phyloP scores from a whole-genome alignment of 2,113 vertebrate species.

The Telmatochromis sp. region DNA sequence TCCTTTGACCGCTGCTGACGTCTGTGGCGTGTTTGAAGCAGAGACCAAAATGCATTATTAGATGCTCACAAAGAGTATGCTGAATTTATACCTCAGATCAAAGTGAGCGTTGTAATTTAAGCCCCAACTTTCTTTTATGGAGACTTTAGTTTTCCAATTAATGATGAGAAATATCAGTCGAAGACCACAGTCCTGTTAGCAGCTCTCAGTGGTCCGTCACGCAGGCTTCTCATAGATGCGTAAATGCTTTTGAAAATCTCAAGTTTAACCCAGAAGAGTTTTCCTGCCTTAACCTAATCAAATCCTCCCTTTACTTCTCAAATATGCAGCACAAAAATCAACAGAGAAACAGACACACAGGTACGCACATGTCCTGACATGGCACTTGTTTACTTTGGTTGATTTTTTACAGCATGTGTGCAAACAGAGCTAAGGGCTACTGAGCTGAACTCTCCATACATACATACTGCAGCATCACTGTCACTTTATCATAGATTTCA shows the following conservation, averaged over 20 bases:
- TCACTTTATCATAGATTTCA: constrained; percentile 56
- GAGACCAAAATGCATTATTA: background rate
- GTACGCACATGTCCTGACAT: background rate
- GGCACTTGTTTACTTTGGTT: background rate
- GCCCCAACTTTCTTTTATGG: background rate
- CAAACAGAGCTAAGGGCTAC: background rate
- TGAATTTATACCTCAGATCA: background rate
- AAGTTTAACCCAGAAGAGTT: background rate
- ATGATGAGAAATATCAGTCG: background rate
- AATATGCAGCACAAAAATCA: background rate
- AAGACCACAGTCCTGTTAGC: background rate
- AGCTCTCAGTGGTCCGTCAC: background rate
- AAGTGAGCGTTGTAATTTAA: background rate
- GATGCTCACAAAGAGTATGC: background rate
- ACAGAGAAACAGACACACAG: background rate
- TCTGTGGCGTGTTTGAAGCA: background rate
- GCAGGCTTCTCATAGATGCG: background rate
- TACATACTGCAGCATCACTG: constrained; percentile 3
- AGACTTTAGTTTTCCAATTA: background rate
- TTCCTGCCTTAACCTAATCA: background rate
- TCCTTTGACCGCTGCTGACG: background rate
- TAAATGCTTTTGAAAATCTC: background rate
- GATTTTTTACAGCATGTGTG: background rate
- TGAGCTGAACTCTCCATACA: background rate
- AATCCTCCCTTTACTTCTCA: background rate